Conservation (phyloP, 2,113 vertebrate species). For the Macroglossus sobrinus region DNA sequence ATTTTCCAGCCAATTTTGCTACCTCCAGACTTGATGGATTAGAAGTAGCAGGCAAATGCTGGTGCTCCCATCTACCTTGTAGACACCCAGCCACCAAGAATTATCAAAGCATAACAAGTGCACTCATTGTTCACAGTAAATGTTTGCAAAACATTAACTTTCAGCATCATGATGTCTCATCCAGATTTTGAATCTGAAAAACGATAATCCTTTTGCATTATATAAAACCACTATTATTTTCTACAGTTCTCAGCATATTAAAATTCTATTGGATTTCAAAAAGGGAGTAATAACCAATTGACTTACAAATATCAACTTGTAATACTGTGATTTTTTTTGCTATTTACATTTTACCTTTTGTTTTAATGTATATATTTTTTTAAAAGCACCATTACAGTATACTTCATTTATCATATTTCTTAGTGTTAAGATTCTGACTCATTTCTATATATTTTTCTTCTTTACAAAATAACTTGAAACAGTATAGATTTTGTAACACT, state of each 20-base stretch:
- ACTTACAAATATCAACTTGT: conserved; percentile 63
- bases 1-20: conserved; percentile 60
- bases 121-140: conserved; percentile 48
- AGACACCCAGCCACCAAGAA: conserved; percentile 61
- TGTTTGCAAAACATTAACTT: conserved; percentile 53
- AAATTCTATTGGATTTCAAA: conserved; percentile 65
- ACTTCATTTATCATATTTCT: conserved; percentile 72
- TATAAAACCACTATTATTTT: conserved; percentile 62
- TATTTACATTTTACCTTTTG: conserved; percentile 69
- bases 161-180: conserved; percentile 48
- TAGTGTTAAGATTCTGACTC: conserved; percentile 69
- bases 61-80: conserved; percentile 70
- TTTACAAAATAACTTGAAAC: conserved; percentile 76
- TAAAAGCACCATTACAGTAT: conserved; percentile 75
- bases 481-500: conserved; percentile 76
- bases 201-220: conserved; percentile 38
- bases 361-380: conserved; percentile 72
- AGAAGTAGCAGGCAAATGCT: conserved; percentile 69
- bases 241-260: conserved; percentile 61
- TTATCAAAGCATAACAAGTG: conserved; percentile 46
- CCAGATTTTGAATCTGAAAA: conserved; percentile 55
- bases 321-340: conserved; percentile 68
- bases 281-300: conserved; percentile 61
- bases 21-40: conserved; percentile 51
- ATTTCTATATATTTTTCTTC: conserved; percentile 79